Evolutionary conservation across 2,888 invertebrate genomes (phyloP).

Genomic region (Cantharis rufa): DNA sequence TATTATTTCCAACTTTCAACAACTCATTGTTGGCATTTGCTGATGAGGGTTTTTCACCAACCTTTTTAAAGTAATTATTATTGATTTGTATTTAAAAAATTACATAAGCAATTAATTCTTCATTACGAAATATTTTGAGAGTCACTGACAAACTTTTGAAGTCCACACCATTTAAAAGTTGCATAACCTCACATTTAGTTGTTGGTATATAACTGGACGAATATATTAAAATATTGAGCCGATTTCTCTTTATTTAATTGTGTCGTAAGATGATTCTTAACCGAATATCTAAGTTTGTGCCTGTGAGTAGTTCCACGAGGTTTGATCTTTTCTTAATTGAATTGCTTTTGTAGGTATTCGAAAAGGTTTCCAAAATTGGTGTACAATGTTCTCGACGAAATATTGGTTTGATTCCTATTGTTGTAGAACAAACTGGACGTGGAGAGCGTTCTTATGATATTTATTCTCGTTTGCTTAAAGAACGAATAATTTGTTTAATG

Average conservation of each 20-base stretch:
- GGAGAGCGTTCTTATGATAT: slow-evolving; percentile 98
- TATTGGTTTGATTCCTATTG: slow-evolving; percentile 74
- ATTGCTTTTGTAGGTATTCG: background rate
- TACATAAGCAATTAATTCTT: too few relatives aligned
- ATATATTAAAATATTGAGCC: background rate
- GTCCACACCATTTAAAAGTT: background rate
- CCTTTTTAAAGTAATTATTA: too few relatives aligned
- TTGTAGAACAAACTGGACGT: slow-evolving; percentile 97
- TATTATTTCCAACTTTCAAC: too few relatives aligned
- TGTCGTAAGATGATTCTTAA: background rate
- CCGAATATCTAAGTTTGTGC: background rate
- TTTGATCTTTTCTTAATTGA: background rate
- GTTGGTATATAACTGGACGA: background rate
- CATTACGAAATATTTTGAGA: too few relatives aligned
- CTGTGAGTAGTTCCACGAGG: background rate
- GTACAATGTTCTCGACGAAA: background rate
- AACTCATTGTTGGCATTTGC: too few relatives aligned
- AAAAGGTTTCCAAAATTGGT: background rate
- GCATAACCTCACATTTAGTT: background rate
- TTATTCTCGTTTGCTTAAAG: slow-evolving; percentile 93
- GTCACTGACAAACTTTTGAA: background rate
- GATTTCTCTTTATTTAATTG: background rate
- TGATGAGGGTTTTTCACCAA: too few relatives aligned
- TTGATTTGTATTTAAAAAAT: too few relatives aligned
- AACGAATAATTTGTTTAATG: slow-evolving; percentile 97